A percentile compares a stretch with the other conserved stretches of the same genome.
These are phyloP conservation scores for Plagodis pulveraria DNA, from an alignment of 2,888 invertebrate species.

Conservation along the genomic window DNA sequence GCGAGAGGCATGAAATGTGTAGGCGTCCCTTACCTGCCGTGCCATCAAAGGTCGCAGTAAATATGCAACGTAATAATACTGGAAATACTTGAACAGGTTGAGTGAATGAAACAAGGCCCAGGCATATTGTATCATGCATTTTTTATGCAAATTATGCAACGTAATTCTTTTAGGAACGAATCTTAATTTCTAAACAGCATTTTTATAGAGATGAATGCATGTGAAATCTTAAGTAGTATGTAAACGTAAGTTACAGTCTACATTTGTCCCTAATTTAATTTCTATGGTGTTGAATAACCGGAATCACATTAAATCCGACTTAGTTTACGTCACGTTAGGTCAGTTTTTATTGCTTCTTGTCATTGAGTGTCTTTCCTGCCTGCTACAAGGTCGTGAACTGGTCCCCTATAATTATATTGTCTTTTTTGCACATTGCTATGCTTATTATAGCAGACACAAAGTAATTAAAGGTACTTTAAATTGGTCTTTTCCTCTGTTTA, in stretches of 20 bases:
- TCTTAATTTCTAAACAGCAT: not conserved
- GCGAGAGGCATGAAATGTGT: constrained; percentile 19
- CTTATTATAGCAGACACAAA: constrained; percentile 8
- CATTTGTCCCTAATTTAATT: constrained; percentile 10
- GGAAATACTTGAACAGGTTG: constrained; percentile 16
- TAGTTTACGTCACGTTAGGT: constrained; percentile 38
- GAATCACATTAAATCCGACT: constrained; percentile 38
- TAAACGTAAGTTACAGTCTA: not conserved
- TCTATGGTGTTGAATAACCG: constrained; percentile 29
- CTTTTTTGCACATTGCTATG: constrained; percentile 10
- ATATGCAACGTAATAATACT: constrained; percentile 10
- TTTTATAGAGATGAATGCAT: not conserved
- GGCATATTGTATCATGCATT: not conserved
- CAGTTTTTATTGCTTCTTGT: constrained; percentile 32
- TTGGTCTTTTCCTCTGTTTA: not conserved
- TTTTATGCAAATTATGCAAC: constrained; percentile 12
- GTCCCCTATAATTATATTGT: constrained; percentile 24
- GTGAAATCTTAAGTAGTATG: not conserved
- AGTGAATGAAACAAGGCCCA: constrained; percentile 2
- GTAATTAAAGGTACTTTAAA: not conserved
- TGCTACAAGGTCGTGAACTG: constrained; percentile 33
- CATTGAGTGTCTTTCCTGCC: constrained; percentile 25
- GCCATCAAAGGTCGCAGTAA: constrained; percentile 24
- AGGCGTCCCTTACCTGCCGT: constrained; percentile 15
- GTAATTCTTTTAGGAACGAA: not conserved